Conservation (phyloP, 35 echinoderm and acorn worm genomes). For the Apostichopus parvimensis region DNA sequence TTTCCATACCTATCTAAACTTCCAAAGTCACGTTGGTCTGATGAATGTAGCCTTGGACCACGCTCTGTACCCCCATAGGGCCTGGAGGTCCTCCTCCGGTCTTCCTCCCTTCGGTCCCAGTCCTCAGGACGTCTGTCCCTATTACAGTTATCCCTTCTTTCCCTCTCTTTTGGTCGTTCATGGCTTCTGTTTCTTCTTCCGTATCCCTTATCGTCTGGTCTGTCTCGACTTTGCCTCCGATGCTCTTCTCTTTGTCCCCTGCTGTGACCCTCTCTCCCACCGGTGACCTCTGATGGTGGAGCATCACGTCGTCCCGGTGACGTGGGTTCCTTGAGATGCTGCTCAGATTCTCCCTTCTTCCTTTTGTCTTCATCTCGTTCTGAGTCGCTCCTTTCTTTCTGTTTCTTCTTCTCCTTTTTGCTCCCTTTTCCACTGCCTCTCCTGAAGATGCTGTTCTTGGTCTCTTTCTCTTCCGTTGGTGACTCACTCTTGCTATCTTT, state of each 20-base stretch:
- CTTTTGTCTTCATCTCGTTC: conserved; percentile 37
- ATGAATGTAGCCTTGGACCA: neutral
- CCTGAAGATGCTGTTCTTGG: conserved; percentile 34
- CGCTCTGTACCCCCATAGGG: conserved; percentile 37
- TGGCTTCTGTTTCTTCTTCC: conserved; percentile 44
- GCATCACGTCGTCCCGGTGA: neutral
- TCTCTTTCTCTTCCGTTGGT: conserved; percentile 38
- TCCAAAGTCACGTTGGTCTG: conserved; percentile 27
- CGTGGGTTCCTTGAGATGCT: neutral
- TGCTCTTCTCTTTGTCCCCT: conserved; percentile 32
- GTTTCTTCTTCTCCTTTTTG: conserved; percentile 38
- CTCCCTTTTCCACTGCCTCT: conserved; percentile 46
- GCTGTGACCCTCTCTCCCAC: neutral
- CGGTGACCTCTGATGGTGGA: neutral
- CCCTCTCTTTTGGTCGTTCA: conserved; percentile 49
- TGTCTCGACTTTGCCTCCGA: conserved; percentile 33
- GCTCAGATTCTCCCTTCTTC: conserved; percentile 2
- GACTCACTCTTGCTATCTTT: conserved; percentile 29
- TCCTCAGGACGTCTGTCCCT: conserved; percentile 55
- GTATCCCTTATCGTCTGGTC: conserved; percentile 24
- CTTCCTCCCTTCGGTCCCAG: conserved; percentile 36
- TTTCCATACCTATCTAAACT: conserved; percentile 62
- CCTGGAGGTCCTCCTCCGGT: conserved; percentile 33
- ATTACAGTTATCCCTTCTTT: conserved; percentile 20
- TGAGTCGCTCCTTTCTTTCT: conserved; percentile 39